Conservation (phyloP, 1,140 invertebrate species). For the Solenopsis fugax region DNA sequence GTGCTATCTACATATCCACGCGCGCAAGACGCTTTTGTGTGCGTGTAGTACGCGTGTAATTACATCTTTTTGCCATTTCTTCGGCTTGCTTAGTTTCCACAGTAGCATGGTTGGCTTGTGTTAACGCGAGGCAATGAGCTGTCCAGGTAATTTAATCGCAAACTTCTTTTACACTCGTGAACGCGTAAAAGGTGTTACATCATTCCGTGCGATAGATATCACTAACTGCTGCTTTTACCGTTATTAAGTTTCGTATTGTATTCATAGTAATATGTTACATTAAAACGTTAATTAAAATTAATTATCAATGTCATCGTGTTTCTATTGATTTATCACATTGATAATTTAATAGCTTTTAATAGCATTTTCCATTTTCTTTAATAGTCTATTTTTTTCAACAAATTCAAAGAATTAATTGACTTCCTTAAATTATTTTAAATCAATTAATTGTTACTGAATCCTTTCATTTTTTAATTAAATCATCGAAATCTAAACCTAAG, state of each 20-base stretch:
- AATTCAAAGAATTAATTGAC: background rate
- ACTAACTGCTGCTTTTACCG: background rate
- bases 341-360: background rate
- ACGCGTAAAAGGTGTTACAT: constrained; percentile 1
- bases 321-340: background rate
- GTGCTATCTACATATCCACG: constrained; percentile 16
- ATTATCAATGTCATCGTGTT: constrained; percentile 39
- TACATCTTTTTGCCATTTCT: constrained; percentile 55
- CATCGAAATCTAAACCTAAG: background rate
- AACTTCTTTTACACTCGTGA: constrained; percentile 38
- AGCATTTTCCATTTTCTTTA: background rate
- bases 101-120: constrained; percentile 31
- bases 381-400: background rate
- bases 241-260: background rate
- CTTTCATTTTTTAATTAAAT: background rate
- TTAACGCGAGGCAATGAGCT: constrained; percentile 28
- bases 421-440: background rate
- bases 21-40: constrained; percentile 19
- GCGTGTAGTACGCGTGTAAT: constrained; percentile 11
- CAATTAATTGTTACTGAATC: background rate
- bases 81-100: background rate
- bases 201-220: background rate
- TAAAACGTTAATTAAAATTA: constrained; percentile 60
- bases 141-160: constrained; percentile 58
- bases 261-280: constrained; percentile 33